These are phyloP conservation scores for Latrodectus geometricus DNA, from an alignment of 1,140 invertebrate species.

Conservation along the genomic window DNA sequence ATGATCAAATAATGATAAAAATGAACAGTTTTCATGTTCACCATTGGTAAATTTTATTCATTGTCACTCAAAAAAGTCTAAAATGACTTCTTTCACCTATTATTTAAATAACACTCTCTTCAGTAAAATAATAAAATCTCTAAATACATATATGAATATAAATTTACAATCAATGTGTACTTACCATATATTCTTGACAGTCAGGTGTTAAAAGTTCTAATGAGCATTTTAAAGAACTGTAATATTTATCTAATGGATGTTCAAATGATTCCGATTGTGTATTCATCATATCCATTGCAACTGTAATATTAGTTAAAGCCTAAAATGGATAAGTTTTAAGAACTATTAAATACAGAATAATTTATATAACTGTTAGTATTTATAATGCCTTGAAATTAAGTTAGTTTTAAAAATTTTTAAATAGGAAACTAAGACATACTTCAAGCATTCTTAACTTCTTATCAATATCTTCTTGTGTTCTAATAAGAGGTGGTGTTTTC, in stretches of 20 bases:
- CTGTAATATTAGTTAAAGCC: conserved; percentile 73
- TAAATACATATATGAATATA: neutral
- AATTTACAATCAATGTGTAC: neutral
- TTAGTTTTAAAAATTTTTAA: too few relatives aligned
- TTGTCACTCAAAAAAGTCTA: too few relatives aligned
- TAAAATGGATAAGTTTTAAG: conserved; percentile 25
- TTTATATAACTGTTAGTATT: too few relatives aligned
- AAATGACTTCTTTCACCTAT: too few relatives aligned
- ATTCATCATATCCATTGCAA: conserved; percentile 73
- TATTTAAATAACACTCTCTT: too few relatives aligned
- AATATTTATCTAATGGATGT: conserved; percentile 73
- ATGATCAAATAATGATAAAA: too few relatives aligned
- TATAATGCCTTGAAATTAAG: too few relatives aligned
- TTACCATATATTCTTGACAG: conserved; percentile 65
- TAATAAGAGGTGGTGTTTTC: conserved; percentile 66
- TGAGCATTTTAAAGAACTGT: conserved; percentile 70
- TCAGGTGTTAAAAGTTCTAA: conserved; percentile 66
- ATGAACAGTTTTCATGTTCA: too few relatives aligned
- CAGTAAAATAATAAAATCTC: too few relatives aligned
- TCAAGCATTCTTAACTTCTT: conserved; percentile 73
- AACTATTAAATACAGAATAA: neutral
- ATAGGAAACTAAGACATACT: conserved; percentile 26
- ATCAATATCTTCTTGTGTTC: conserved; percentile 64
- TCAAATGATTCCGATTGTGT: conserved; percentile 64
- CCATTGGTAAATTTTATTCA: too few relatives aligned